These are phyloP conservation scores for Cynopterus sphinx DNA, from an alignment of 2,797 vertebrate species.

Conservation along the genomic window DNA sequence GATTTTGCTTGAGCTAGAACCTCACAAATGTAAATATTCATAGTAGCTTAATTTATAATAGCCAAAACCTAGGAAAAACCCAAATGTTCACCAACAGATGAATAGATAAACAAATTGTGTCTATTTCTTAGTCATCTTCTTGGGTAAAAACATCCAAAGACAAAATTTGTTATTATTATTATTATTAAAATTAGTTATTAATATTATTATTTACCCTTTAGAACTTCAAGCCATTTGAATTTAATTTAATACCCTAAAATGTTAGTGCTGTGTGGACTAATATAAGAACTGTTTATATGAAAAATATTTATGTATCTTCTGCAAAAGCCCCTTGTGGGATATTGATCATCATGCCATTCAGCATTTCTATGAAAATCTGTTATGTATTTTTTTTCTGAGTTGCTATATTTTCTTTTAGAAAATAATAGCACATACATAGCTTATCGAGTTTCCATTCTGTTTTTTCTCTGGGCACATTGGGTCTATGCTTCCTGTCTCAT, in stretches of 20 bases:
- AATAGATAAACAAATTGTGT: neutral
- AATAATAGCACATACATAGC: neutral
- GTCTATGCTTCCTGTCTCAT: neutral
- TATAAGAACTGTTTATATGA: neutral
- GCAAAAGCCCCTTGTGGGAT: neutral
- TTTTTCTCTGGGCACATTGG: neutral
- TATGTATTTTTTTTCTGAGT: neutral
- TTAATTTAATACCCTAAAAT: neutral
- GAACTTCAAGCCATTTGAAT: neutral
- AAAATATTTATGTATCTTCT: neutral
- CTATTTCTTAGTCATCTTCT: neutral
- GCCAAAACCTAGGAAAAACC: neutral
- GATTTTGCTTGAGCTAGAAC: neutral
- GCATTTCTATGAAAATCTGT: neutral
- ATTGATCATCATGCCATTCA: too few species aligned
- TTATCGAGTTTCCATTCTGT: neutral
- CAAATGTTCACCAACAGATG: neutral
- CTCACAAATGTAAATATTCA: neutral
- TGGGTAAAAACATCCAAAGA: neutral
- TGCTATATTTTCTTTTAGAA: neutral
- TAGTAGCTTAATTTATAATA: neutral
- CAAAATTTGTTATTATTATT: neutral
- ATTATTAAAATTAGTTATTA: too few species aligned
- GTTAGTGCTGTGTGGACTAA: neutral
- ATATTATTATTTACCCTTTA: neutral